These are phyloP conservation scores for Morpho helenor DNA, from an alignment of 2,888 invertebrate species.

Conservation along the genomic window DNA sequence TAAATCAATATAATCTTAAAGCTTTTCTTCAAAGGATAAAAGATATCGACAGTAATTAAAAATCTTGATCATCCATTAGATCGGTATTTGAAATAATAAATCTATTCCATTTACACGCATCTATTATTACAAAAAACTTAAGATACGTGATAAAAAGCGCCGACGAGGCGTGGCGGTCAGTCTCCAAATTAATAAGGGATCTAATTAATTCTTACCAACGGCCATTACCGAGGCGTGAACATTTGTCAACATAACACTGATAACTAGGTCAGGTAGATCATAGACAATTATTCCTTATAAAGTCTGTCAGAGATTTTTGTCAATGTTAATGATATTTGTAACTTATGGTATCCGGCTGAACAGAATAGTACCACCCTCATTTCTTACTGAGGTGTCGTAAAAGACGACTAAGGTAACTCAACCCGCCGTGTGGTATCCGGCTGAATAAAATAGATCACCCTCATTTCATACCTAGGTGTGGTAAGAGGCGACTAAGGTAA, in stretches of 20 bases:
- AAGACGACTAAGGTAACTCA: too few relatives aligned
- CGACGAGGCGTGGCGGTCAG: slow-evolving; percentile 45
- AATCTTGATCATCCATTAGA: slow-evolving; percentile 2
- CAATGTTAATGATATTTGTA: not conserved
- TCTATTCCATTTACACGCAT: not conserved
- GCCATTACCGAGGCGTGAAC: slow-evolving; percentile 48
- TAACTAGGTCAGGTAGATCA: slow-evolving; percentile 38
- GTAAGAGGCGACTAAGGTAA: too few relatives aligned
- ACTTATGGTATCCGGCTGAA: too few relatives aligned
- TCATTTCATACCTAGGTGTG: too few relatives aligned
- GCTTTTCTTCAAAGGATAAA: too few relatives aligned
- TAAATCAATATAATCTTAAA: too few relatives aligned
- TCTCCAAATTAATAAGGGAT: slow-evolving; percentile 63
- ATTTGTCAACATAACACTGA: slow-evolving; percentile 64
- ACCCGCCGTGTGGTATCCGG: too few relatives aligned
- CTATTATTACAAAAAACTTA: slow-evolving; percentile 12
- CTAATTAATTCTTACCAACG: slow-evolving; percentile 58
- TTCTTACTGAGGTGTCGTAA: too few relatives aligned
- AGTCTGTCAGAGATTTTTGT: not conserved
- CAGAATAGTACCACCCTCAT: too few relatives aligned
- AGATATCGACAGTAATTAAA: not conserved
- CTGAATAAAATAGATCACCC: too few relatives aligned
- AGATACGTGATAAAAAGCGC: slow-evolving; percentile 17
- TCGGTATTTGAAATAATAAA: slow-evolving; percentile 8
- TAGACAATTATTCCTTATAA: not conserved